Percentiles rank a stretch among this genome's conserved stretches.
phyloP scores from a whole-genome alignment of 2,888 invertebrate genomes.

The Camptogramma bilineatum region DNA sequence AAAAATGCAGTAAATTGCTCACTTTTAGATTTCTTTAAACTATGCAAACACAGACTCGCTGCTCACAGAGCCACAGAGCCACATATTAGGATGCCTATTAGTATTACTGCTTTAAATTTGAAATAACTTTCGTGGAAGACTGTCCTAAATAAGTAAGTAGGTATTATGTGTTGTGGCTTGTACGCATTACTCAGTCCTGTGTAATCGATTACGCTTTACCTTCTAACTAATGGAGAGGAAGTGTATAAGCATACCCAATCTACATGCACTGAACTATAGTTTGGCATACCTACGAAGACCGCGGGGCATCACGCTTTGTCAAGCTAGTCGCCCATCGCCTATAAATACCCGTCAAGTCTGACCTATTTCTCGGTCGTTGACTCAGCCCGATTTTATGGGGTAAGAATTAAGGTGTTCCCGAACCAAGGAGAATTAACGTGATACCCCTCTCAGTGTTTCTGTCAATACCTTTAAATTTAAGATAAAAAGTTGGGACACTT shows the following conservation, averaged over 20 bases:
- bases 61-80: too few species aligned
- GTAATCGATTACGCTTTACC: slow-evolving; percentile 15
- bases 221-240: slow-evolving; percentile 24
- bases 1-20: too few species aligned
- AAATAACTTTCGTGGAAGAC: too few species aligned
- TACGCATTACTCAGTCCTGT: neutral
- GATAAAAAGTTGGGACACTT: slow-evolving; percentile 7
- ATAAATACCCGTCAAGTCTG: slow-evolving; percentile 62
- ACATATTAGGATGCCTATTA: too few species aligned
- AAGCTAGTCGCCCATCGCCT: slow-evolving; percentile 53
- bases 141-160: too few species aligned
- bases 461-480: slow-evolving; percentile 5
- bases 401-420: slow-evolving; percentile 45
- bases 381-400: slow-evolving; percentile 53
- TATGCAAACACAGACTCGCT: too few species aligned
- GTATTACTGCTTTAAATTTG: too few species aligned
- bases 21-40: too few species aligned
- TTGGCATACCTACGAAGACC: slow-evolving; percentile 31
- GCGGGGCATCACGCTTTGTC: slow-evolving; percentile 49
- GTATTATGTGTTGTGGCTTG: neutral
- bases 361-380: slow-evolving; percentile 65
- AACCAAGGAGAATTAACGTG: slow-evolving; percentile 22
- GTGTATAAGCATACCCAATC: neutral
- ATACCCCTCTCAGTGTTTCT: slow-evolving; percentile 23
- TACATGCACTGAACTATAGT: slow-evolving; percentile 10